phyloP scores from a whole-genome alignment of 2,113 vertebrate genomes.

The Vireo altiloquus region DNA sequence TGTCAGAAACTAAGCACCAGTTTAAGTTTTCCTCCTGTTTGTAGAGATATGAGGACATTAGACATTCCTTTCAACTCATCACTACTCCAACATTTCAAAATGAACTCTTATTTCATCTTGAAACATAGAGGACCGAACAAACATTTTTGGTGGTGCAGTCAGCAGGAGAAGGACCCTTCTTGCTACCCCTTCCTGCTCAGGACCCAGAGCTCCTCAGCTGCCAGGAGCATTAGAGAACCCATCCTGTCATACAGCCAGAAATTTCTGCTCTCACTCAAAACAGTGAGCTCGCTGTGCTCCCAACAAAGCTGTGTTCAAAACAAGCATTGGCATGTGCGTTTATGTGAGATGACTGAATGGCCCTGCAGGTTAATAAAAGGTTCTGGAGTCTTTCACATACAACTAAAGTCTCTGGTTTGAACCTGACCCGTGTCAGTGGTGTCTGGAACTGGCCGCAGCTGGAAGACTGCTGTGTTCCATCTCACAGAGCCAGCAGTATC shows the following conservation, averaged over 20 bases:
- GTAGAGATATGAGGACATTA: neutral
- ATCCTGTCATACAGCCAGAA: neutral
- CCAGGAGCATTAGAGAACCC: neutral
- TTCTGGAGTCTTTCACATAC: slow-evolving; percentile 39
- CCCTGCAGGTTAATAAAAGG: slow-evolving; percentile 25
- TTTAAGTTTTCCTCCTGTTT: neutral
- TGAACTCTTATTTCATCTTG: neutral
- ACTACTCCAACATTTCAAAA: neutral
- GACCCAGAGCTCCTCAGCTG: neutral
- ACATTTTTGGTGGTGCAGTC: neutral
- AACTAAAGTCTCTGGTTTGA: neutral
- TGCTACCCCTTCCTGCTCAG: neutral
- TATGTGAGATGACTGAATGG: slow-evolving; percentile 9
- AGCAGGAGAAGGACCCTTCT: neutral
- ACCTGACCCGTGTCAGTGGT: fast-evolving
- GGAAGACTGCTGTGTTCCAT: neutral
- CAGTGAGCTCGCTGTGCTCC: neutral
- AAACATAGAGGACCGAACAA: fast-evolving
- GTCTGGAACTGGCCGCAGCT: neutral
- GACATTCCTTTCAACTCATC: neutral
- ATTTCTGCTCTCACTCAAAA: neutral
- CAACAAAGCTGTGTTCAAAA: neutral
- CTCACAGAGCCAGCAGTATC: neutral
- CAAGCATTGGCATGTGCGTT: neutral
- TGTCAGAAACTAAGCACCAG: neutral